Percentiles rank a stretch among this genome's conserved stretches.
phyloP scores from a whole-genome alignment of 1,140 invertebrate species.

The Apocrypta bakeri region DNA sequence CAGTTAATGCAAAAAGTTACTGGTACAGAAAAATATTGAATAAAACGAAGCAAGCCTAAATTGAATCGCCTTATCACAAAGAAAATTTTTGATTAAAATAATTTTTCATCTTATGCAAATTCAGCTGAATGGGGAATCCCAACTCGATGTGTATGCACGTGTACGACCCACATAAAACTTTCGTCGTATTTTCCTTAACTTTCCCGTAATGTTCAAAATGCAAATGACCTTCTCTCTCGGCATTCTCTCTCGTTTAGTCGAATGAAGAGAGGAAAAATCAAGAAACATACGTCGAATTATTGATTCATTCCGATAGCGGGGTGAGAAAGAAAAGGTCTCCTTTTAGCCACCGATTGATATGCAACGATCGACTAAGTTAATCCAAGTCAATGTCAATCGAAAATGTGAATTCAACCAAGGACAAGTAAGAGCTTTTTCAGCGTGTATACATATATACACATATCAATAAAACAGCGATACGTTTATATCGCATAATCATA shows the following conservation, averaged over 20 bases:
- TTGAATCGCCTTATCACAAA: neutral
- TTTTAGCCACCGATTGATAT: neutral
- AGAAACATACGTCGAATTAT: too few species aligned
- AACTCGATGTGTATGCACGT: neutral
- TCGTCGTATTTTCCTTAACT: neutral
- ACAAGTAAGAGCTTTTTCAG: neutral
- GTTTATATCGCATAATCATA: too few species aligned
- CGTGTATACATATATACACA: neutral
- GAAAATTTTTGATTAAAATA: neutral
- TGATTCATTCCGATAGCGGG: neutral
- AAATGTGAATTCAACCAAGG: slow-evolving; percentile 39
- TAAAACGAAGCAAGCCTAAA: neutral
- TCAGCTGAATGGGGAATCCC: neutral
- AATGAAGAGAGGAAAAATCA: too few species aligned
- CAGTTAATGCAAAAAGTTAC: too few species aligned
- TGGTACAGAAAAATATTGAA: too few species aligned
- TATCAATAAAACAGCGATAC: neutral
- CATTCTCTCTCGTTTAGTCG: too few species aligned
- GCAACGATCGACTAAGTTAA: neutral
- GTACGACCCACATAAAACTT: neutral
- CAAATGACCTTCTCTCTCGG: too few species aligned
- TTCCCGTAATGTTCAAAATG: neutral
- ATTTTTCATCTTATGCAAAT: neutral
- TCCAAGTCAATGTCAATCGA: slow-evolving; percentile 22
- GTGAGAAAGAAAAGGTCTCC: slow-evolving; percentile 9